A percentile compares a stretch with the other conserved stretches of the same genome.
phyloP scores from a whole-genome alignment of 2,113 vertebrate genomes.

The Oreochromis spilurus region DNA sequence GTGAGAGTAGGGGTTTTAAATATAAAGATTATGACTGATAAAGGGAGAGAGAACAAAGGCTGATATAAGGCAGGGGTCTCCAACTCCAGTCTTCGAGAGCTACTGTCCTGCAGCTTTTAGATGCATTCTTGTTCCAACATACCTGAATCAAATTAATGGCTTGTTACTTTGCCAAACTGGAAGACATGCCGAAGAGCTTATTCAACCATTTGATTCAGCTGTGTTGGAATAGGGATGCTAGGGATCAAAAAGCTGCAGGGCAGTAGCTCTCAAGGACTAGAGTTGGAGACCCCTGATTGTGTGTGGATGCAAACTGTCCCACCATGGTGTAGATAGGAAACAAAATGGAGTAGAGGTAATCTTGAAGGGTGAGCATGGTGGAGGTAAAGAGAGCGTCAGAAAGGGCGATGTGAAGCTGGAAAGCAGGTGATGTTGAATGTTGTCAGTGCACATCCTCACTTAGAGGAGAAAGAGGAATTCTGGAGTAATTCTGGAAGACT shows the following conservation, averaged over 20 bases:
- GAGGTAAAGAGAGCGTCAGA: too few relatives aligned
- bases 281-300: neutral
- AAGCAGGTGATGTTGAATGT: neutral
- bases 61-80: neutral
- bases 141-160: neutral
- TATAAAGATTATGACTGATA: neutral
- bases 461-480: neutral
- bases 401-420: accelerated
- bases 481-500: neutral
- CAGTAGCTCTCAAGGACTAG: accelerated
- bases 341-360: neutral
- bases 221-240: neutral
- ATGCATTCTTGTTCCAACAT: neutral
- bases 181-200: neutral
- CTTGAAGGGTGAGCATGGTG: neutral
- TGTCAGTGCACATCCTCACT: accelerated
- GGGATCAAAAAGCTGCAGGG: neutral
- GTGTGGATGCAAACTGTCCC: neutral
- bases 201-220: neutral
- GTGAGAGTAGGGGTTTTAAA: neutral
- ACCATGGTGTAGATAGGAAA: neutral
- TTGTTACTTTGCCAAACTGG: accelerated
- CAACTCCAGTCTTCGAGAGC: neutral
- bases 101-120: neutral
- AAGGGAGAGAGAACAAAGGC: neutral